phyloP scores from a whole-genome alignment of 2,113 vertebrate species.

The Pteropus alecto region DNA sequence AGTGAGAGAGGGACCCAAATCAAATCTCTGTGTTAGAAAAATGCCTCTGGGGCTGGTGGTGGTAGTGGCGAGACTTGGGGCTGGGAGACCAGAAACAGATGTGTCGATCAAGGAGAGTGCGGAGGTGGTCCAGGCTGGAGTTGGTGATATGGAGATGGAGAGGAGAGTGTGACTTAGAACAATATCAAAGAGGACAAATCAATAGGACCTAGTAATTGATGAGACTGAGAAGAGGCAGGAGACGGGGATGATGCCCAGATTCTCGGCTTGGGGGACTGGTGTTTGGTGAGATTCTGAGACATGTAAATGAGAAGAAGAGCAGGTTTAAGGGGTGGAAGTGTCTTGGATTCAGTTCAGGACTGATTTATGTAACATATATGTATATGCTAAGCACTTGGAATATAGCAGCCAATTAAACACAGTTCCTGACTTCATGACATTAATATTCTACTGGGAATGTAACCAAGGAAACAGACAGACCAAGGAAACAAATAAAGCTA shows the following conservation, averaged over 20 bases:
- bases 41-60: background rate
- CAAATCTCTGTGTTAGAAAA: background rate
- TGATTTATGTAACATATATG: background rate
- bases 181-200: background rate
- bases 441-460: background rate
- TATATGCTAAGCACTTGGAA: background rate
- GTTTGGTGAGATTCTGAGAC: background rate
- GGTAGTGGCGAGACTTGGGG: background rate
- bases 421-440: background rate
- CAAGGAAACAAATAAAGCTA: background rate
- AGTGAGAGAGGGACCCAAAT: background rate
- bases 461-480: background rate
- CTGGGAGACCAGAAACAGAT: background rate
- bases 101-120: background rate
- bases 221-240: background rate
- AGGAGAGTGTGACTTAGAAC: background rate
- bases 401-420: background rate
- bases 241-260: background rate
- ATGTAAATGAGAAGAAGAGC: background rate
- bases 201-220: background rate
- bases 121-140: background rate
- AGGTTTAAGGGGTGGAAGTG: too few relatives aligned
- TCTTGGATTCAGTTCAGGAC: background rate
- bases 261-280: background rate
- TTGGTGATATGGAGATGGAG: too few relatives aligned